phyloP scores from a whole-genome alignment of 1,140 invertebrate species.

The Drusus annulatus region DNA sequence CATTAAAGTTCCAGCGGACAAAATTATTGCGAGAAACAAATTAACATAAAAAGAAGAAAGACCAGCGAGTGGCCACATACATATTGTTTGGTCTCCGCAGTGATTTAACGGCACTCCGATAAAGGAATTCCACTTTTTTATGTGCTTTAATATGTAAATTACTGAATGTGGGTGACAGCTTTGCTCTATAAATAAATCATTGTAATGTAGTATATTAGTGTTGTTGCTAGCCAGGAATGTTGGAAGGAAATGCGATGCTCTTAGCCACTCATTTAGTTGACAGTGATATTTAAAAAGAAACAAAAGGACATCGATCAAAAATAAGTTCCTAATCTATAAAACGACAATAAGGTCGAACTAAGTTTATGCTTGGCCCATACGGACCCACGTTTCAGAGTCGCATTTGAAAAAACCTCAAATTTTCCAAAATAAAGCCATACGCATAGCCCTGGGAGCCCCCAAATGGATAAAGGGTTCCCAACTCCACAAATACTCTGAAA shows the following conservation, averaged over 20 bases:
- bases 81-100: conserved; percentile 14
- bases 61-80: background rate
- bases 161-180: conserved; percentile 20
- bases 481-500: no score
- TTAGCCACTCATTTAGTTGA: no score
- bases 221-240: background rate
- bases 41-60: conserved; percentile 18
- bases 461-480: no score
- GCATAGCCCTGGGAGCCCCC: no score
- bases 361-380: no score
- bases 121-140: background rate
- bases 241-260: background rate
- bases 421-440: no score
- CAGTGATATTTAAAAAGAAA: no score
- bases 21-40: conserved; percentile 21
- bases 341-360: no score
- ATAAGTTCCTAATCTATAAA: no score
- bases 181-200: conserved; percentile 18
- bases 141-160: conserved; percentile 29
- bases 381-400: no score
- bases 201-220: background rate
- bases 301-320: no score
- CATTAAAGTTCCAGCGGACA: conserved; percentile 12
- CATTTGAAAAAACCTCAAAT: no score
- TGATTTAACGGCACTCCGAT: conserved; percentile 24